Conservation (phyloP, 2,888 invertebrate genomes). For the Cephus sareptanus region DNA sequence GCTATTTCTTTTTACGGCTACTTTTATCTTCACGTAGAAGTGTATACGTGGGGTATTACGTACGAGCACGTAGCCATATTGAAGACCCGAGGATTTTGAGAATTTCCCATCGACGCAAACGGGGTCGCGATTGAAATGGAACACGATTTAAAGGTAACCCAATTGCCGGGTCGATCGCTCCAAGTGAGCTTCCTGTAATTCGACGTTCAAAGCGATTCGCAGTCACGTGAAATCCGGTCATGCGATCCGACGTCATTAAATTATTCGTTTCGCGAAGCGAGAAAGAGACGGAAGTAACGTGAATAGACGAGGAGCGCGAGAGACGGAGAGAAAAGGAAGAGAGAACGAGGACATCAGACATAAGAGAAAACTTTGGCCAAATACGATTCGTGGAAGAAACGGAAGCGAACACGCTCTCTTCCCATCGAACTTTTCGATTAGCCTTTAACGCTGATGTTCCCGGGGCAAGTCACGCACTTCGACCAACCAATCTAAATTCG, state of each 20-base stretch:
- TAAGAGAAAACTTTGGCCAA: slow-evolving; percentile 12
- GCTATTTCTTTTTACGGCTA: neutral
- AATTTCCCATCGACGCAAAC: neutral
- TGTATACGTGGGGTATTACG: neutral
- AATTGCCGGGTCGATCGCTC: slow-evolving; percentile 2
- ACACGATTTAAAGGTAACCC: neutral
- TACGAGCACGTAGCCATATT: neutral
- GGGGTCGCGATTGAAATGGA: neutral
- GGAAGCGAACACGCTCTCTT: slow-evolving; percentile 18
- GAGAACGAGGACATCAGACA: slow-evolving; percentile 34
- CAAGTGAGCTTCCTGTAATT: slow-evolving; percentile 34
- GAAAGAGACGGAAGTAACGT: neutral
- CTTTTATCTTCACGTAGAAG: neutral
- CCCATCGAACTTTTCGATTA: neutral
- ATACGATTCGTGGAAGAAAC: slow-evolving; percentile 43
- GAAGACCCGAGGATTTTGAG: neutral
- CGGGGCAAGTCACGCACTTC: neutral
- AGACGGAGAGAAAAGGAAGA: neutral
- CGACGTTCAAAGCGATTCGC: slow-evolving; percentile 44
- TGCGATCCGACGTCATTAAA: slow-evolving; percentile 41
- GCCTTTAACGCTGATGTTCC: neutral
- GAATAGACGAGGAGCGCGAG: neutral
- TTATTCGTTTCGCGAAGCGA: slow-evolving; percentile 35
- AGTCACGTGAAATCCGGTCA: slow-evolving; percentile 42
- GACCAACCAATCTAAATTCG: neutral